A percentile compares a stretch with the other conserved stretches of the same genome.
These are phyloP conservation scores for Ginglymostoma cirratum DNA, from an alignment of 2,113 vertebrate species.

Conservation along the genomic window DNA sequence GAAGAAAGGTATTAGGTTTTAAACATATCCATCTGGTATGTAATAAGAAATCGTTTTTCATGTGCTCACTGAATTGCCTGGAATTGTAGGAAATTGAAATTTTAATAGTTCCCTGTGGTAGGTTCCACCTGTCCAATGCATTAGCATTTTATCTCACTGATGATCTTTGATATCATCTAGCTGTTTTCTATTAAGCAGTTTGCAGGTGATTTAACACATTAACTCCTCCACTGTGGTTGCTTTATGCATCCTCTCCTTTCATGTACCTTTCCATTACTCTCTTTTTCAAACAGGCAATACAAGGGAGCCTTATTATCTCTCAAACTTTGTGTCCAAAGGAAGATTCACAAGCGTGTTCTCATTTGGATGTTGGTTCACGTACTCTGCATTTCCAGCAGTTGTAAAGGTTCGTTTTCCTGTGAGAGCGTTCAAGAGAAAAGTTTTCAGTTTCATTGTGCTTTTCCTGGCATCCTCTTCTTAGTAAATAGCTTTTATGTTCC, in stretches of 20 bases:
- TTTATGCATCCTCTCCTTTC: background rate
- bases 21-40: conserved; percentile 19
- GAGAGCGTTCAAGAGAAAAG: background rate
- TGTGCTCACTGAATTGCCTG: background rate
- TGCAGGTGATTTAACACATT: background rate
- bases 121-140: background rate
- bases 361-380: background rate
- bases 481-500: background rate
- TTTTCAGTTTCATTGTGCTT: background rate
- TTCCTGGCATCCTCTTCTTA: background rate
- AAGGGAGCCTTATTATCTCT: background rate
- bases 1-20: background rate
- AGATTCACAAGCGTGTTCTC: background rate
- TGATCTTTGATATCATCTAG: conserved; percentile 1
- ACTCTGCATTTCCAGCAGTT: background rate
- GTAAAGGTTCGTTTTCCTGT: background rate
- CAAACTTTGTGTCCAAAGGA: background rate
- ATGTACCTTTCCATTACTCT: background rate
- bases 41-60: background rate
- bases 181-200: background rate
- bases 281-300: background rate
- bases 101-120: background rate
- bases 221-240: background rate
- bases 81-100: conserved; percentile 1
- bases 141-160: background rate